Base-by-base conservation (phyloP, 2,797 vertebrate species). In the Lophotriccus pileatus region DNA sequence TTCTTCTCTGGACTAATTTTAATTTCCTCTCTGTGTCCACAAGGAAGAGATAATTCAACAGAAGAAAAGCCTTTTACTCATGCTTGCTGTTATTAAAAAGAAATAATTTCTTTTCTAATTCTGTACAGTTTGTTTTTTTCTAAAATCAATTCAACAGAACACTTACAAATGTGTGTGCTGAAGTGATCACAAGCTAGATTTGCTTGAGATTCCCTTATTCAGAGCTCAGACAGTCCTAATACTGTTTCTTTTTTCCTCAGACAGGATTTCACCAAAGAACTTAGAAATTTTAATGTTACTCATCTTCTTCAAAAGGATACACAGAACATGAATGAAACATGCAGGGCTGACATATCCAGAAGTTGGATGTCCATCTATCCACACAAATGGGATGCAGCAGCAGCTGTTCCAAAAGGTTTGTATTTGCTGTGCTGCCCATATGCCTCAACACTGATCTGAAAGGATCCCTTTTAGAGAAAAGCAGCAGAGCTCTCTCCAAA, bases 31-130 rank as follows among this genome's bases (percentile, higher is more conserved):
- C 66, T 90, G 75, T 49, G 20, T 96, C 95, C 84, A 90, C 75
- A 94, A 95, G 89, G 75, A 80, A 76, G 77, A 96, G 76, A 96
- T 83, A 96, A 92, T 95, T 91, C 87, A 72, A 94, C 89, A 94
- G 92, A 24, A 95, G 85, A 94, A 96, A 92, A 95, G 83, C 7
- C 18, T 95, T 96, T 94, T 91, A 67, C 69, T 95, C 49, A 49
- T 77, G 78, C 78, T 86, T 97, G 90, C 79, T 81, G 86, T 95
- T 91, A 94, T 94, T 97, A 95, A 95, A 96, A 90, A 96, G 64
- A 94, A 87, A 50, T 80, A 68, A 94, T 96, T 96, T 95, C 11
- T 89, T 84, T 96, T 36, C 73, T 86, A 97, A 79, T 96, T 95
- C 88, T 84, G 66, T 73, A 62, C 43, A 64, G 91, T 96, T 96